Conservation (phyloP, 2,888 invertebrate species). For the Latrodectus hesperus region DNA sequence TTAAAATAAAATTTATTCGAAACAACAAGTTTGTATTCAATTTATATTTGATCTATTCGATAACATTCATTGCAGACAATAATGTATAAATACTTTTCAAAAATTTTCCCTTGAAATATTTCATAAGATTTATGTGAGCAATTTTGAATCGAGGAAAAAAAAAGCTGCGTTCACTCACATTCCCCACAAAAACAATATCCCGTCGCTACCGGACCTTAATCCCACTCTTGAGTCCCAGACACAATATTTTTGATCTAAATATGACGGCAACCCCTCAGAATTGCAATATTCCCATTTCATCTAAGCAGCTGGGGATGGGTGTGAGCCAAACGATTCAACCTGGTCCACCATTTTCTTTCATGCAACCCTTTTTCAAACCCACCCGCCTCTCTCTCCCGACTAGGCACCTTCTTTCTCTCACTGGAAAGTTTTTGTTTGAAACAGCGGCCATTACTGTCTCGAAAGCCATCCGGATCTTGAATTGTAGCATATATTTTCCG, state of each 20-base stretch:
- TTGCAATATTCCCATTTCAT: conserved; percentile 38
- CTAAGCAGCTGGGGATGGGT: conserved; percentile 50
- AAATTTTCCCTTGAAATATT: too few relatives aligned
- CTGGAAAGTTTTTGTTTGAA: conserved; percentile 64
- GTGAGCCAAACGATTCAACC: conserved; percentile 60
- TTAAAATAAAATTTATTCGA: too few relatives aligned
- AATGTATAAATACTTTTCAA: too few relatives aligned
- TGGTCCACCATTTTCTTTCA: conserved; percentile 28
- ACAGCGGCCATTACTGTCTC: conserved; percentile 62
- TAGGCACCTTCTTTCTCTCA: conserved; percentile 28
- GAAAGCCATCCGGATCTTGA: conserved; percentile 43
- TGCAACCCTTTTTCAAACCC: conserved; percentile 3
- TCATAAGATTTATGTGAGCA: too few relatives aligned
- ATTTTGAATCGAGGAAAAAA: too few relatives aligned
- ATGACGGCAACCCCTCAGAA: conserved; percentile 24
- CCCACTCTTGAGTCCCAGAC: not conserved
- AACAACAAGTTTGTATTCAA: too few relatives aligned
- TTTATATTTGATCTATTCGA: too few relatives aligned
- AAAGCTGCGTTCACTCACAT: too few relatives aligned
- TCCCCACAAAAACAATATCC: not conserved
- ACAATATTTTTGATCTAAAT: conserved; percentile 39
- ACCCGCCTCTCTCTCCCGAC: not conserved
- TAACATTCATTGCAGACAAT: too few relatives aligned
- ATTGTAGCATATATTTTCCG: conserved; percentile 67
- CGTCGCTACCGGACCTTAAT: not conserved